Conservation (phyloP, 2,888 invertebrate genomes). For the Abscondita cerata region DNA sequence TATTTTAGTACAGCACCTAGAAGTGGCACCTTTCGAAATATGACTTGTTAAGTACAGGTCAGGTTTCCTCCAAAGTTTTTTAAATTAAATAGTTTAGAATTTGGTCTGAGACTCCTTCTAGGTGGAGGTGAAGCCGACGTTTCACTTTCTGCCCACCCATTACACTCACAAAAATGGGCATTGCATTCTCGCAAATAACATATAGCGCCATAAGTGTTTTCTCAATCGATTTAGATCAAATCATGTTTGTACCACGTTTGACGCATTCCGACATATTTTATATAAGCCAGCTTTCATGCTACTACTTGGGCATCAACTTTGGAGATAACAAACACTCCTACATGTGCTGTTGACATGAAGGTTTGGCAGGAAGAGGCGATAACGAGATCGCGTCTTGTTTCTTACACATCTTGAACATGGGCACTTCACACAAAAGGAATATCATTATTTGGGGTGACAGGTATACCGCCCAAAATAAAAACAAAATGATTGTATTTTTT, state of each 20-base stretch:
- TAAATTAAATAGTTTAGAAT: too few species aligned
- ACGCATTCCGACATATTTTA: slow-evolving; percentile 43
- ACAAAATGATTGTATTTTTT: slow-evolving; percentile 26
- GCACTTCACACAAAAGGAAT: background rate
- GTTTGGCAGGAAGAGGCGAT: slow-evolving; percentile 39
- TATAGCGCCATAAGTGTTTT: background rate
- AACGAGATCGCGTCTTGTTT: slow-evolving; percentile 37
- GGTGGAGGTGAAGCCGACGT: too few species aligned
- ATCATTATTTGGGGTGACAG: slow-evolving; percentile 8
- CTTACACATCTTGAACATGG: slow-evolving; percentile 5
- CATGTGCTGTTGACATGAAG: slow-evolving; percentile 41
- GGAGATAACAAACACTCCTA: background rate
- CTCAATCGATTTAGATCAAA: slow-evolving; percentile 5
- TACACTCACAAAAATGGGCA: slow-evolving; percentile 28
- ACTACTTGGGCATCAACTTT: background rate
- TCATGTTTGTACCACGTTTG: slow-evolving; percentile 40
- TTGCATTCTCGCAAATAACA: slow-evolving; percentile 16
- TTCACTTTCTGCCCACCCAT: slow-evolving; percentile 10
- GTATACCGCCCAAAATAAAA: slow-evolving; percentile 21
- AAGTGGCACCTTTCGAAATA: slow-evolving; percentile 23
- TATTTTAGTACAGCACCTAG: slow-evolving; percentile 24
- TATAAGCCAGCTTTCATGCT: background rate
- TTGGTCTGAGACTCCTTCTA: too few species aligned
- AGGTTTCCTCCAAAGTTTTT: too few species aligned
- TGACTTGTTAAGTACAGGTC: slow-evolving; percentile 28